These are phyloP conservation scores for Zosterops japonicus DNA, from an alignment of 2,113 vertebrate genomes.

Conservation along the genomic window DNA sequence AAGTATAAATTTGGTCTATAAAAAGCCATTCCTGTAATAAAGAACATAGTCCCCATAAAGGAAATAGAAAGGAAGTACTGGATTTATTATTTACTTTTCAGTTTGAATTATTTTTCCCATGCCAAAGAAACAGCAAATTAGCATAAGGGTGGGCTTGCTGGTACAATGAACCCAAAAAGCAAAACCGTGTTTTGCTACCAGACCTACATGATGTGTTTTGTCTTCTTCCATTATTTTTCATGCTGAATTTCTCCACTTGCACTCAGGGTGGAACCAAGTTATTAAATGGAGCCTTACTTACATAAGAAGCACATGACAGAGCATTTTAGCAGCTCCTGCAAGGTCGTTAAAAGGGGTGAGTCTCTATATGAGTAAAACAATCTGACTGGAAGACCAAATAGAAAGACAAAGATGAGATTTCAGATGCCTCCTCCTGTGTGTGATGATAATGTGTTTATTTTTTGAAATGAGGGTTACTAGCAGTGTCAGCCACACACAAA, in stretches of 20 bases:
- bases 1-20: neutral
- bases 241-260: neutral
- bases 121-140: neutral
- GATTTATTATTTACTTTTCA: neutral
- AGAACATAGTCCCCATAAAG: neutral
- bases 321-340: neutral
- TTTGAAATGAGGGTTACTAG: conserved; percentile 28
- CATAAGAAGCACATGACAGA: conserved; percentile 5
- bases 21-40: neutral
- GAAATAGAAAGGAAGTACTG: neutral
- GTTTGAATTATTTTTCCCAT: neutral
- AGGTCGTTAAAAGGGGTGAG: neutral
- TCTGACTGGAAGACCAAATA: conserved; percentile 4
- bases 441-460: conserved; percentile 29
- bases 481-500: conserved; percentile 20
- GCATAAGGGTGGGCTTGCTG: neutral
- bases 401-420: conserved; percentile 37
- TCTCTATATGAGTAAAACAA: neutral
- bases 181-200: neutral
- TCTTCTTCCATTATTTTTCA: neutral
- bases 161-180: neutral
- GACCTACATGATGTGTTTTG: neutral
- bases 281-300: conserved; percentile 7
- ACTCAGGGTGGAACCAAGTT: neutral
- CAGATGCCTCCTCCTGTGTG: neutral